Base-by-base conservation (phyloP, 1,140 invertebrate species). In the Drosophila takahashii region DNA sequence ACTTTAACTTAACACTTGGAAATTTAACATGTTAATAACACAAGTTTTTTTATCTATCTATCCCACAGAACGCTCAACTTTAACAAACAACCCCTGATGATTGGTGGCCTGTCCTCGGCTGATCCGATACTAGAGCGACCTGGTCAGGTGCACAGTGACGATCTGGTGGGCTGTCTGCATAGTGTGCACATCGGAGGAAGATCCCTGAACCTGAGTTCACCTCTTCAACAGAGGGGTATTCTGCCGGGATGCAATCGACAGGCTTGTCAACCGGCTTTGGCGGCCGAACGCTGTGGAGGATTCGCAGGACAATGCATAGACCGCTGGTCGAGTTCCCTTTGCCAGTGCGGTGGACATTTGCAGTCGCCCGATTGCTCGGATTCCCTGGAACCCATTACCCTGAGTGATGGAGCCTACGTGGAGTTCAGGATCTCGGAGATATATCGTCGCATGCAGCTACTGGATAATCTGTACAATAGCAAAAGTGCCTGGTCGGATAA, bases 141-240 rank as follows among this genome's bases (percentile, higher is more conserved):
- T 0, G 97, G 96, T 0, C 97, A 98, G 93, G 95, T 99, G 22
- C 95, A 96, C 70, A 96, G 97, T 0, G 97, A 98, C 86, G 98
- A 99, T 91, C 95, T 99, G 52, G 95, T 98, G 36, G 98, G 98
- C 2, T 99, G 98, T 84, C 94, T 99, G 53, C 97, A 98, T 79
- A 97, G 97, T 70, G 95, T 98, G 0, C 95, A 95, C 0, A 95
- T 99, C 34, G 98, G 98, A 87, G 97, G 97, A 8, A 93, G 96
- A 10, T 92, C 94, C 1, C 81, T 98, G 1, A 98, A 98, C 85
- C 91, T 98, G 51, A 96, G 95, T 16, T 95, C 94, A 77, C 96
- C 97, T 0, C 70, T 97, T 0, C 92, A 95, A 18, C 95, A 96
- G 1, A 92, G 95, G 16, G 95, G 95, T 0, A 94, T 98, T 1